Evolutionary conservation across 2,113 vertebrate genomes (phyloP).

Genomic region (Aegypius monachus): DNA sequence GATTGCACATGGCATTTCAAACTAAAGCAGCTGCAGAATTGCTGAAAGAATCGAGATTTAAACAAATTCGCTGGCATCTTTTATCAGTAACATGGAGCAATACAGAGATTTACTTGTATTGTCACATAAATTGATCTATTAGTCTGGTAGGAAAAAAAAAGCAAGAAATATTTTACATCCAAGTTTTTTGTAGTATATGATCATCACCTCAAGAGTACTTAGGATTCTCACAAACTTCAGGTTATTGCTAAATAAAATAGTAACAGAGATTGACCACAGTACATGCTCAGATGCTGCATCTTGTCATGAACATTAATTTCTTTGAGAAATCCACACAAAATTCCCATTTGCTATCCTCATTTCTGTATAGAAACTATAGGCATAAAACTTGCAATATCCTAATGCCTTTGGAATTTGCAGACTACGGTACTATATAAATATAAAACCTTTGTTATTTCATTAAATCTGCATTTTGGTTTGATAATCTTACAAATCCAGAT

Average conservation of each 20-base stretch:
- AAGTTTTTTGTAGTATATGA: background rate
- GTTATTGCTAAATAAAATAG: background rate
- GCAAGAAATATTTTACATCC: background rate
- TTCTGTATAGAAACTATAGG: background rate
- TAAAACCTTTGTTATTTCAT: background rate
- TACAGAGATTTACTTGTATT: background rate
- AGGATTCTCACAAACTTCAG: background rate
- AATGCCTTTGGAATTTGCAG: background rate
- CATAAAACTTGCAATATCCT: background rate
- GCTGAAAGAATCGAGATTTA: background rate
- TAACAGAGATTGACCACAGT: background rate
- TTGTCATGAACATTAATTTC: background rate
- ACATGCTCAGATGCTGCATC: background rate
- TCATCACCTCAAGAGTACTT: background rate
- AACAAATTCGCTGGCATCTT: background rate
- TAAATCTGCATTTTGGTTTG: fast-evolving
- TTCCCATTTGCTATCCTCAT: background rate
- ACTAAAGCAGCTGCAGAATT: background rate
- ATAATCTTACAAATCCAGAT: background rate
- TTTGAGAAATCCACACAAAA: background rate
- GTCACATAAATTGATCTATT: background rate
- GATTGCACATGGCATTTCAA: conserved; percentile 7
- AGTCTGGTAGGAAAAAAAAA: background rate
- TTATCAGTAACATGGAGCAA: background rate
- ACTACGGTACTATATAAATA: background rate